These are phyloP conservation scores for honey bee (Apis mellifera) DNA, from an alignment of 1,140 invertebrate species.

Conservation along the genomic window DNA sequence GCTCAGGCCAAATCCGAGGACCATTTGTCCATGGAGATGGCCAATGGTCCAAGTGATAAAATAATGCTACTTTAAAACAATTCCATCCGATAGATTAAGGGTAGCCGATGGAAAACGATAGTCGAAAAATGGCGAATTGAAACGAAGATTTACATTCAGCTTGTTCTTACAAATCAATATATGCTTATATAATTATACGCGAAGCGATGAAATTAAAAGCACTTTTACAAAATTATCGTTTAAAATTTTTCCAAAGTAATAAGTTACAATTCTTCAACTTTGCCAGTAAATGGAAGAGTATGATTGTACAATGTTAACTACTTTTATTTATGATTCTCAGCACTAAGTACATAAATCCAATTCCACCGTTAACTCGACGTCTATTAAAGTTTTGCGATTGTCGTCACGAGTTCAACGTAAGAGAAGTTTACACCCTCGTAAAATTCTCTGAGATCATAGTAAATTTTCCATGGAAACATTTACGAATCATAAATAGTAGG, in stretches of 20 bases:
- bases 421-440: constrained; percentile 3
- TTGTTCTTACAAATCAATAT: constrained; percentile 8
- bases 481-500: constrained; percentile 1
- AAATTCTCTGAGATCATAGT: not conserved
- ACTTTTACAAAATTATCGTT: no score
- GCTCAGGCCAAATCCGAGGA: not conserved
- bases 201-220: no score
- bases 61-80: constrained; percentile 52
- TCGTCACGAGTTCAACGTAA: constrained; percentile 4
- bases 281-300: not conserved
- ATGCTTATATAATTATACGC: not conserved
- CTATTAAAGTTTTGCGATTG: constrained; percentile 4
- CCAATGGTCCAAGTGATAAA: constrained; percentile 3
- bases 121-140: not conserved
- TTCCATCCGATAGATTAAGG: not conserved
- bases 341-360: not conserved
- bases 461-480: not conserved
- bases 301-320: not conserved
- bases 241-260: no score
- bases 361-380: not conserved
- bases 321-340: not conserved
- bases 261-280: not conserved
- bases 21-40: constrained; percentile 24
- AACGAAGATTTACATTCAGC: constrained; percentile 15
- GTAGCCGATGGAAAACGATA: constrained; percentile 7